Evolutionary conservation across 2,113 vertebrate species (phyloP), one percentile per base, ranked within the genome.

Genomic region (Sinocyclocheilus rhinocerous): DNA sequence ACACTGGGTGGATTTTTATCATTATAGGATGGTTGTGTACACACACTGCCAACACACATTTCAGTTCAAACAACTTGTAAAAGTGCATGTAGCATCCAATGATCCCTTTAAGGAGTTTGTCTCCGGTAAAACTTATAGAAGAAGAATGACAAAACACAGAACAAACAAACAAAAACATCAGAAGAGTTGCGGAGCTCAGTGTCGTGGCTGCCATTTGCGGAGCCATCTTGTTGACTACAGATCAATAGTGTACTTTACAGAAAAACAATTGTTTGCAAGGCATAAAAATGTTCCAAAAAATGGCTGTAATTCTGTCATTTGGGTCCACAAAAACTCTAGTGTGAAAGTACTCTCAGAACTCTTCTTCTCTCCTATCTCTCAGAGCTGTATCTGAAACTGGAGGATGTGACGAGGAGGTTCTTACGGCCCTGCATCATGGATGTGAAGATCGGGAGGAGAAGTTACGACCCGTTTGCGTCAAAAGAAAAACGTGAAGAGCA

Each of bases 301-400:
- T 20, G 29, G 6, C 69, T 73, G 20, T 42, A 39, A 42, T 73
- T 42, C 33, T 39, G 18, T 72, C 69, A 39, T 72, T 36, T 22
- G 33, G 10, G 59, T 24, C n/a, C 59, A 63, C n/a, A 63, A 63
- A 63, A 63, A 24, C 4, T 24, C 22, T 24, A 24, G 10, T 24
- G 59, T 61, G n/a, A 63, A 24, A 63, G 59, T 24, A 65, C 11
- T 13, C 18, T n/a, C 20, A 72, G 16, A 39, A 72, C 67, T 50
- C 1, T 26, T 39, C 39, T 39, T 39, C 6, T 48, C 42, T 45
- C 9, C 24, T 24, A 33, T 87, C 0, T 87, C 12, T 69, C 39
- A 89, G 88, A 85, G 20, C n/a, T 87, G 36, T 89, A 87, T 85
- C 76, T 89, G 24, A 89, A 89, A 63, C 84, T 89, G 45, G 88